Conservation (phyloP, 2,888 invertebrate genomes). For the Clusia tigrina region DNA sequence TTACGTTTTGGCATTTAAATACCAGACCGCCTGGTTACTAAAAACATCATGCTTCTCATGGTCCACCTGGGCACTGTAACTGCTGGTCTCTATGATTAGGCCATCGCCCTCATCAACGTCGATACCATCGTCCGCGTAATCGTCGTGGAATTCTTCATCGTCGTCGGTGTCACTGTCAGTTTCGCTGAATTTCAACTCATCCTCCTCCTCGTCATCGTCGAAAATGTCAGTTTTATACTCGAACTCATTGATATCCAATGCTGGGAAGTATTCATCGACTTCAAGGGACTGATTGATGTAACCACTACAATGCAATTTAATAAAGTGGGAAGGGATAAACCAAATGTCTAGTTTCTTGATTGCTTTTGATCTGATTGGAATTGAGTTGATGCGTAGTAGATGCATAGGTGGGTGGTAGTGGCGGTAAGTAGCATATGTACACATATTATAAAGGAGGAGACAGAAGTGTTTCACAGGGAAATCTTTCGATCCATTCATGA, state of each 20-base stretch:
- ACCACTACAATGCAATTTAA: constrained; percentile 77
- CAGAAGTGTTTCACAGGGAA: too few species aligned
- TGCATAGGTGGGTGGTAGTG: too few species aligned
- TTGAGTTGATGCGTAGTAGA: too few species aligned
- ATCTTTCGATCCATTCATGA: too few species aligned
- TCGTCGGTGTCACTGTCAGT: constrained; percentile 48
- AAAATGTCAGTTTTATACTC: constrained; percentile 51
- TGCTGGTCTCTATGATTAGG: background rate
- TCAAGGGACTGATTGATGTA: constrained; percentile 91
- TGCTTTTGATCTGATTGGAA: background rate
- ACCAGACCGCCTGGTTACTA: background rate
- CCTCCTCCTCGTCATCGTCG: constrained; percentile 56
- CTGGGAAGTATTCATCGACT: constrained; percentile 92
- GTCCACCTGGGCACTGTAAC: background rate
- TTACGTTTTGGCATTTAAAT: background rate
- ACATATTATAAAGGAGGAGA: too few species aligned
- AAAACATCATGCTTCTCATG: background rate
- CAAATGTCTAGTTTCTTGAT: background rate
- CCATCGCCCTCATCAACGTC: constrained; percentile 32
- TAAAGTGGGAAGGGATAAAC: constrained; percentile 1
- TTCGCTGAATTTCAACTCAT: constrained; percentile 60
- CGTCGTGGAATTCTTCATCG: constrained; percentile 30
- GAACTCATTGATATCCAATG: constrained; percentile 64
- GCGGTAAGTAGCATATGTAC: too few species aligned
- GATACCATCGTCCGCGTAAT: constrained; percentile 41